Base-by-base conservation (phyloP, 2,888 invertebrate genomes). In the Poecilus cupreus region DNA sequence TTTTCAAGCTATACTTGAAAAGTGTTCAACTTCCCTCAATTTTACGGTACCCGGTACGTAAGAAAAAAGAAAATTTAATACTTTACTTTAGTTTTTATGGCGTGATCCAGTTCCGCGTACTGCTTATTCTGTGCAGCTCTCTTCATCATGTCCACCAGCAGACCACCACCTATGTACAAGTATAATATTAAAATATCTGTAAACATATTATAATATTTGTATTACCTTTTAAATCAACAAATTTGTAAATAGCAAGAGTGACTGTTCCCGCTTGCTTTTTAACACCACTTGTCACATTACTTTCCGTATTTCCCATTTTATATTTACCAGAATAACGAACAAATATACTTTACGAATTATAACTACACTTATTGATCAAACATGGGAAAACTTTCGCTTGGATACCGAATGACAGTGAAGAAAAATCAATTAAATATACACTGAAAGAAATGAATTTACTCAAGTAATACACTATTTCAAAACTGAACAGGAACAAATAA, bases 71-170 rank as follows among this genome's bases (percentile, higher is more conserved):
- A n/a, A n/a, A n/a, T n/a, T n/a, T 32, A 32, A 32, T 32, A 32
- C 32, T 32, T 32, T 86, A 88, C 89, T 88, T 97, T 96, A 0
- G 95, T 96, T 88, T 96, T 94, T 80, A 98, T 96, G 0, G 96
- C 96, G 88, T 97, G 96, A 89, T 98, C 98, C 82, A 98, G 92
- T 89, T 98, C 97, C 0, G 96, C 96, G 86, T 94, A 97, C 87
- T 97, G 96, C 88, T 97, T 97, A 84, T 94, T 96, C 87, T 96
- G 96, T 0, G 95, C 92, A 0, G 97, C 97, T 84, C 96, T 91
- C 88, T 97, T 97, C 96, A 97, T 97, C 92, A 97, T 93, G 86
- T 97, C 97, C 6, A 98, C 96, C 22, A 98, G 89, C n/a, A 97
- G 91, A 78, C 98, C 99, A 24, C 96, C 96, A 83, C 98, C 97